Base-by-base conservation (phyloP, 2,888 invertebrate species). In the Alcis repandata region DNA sequence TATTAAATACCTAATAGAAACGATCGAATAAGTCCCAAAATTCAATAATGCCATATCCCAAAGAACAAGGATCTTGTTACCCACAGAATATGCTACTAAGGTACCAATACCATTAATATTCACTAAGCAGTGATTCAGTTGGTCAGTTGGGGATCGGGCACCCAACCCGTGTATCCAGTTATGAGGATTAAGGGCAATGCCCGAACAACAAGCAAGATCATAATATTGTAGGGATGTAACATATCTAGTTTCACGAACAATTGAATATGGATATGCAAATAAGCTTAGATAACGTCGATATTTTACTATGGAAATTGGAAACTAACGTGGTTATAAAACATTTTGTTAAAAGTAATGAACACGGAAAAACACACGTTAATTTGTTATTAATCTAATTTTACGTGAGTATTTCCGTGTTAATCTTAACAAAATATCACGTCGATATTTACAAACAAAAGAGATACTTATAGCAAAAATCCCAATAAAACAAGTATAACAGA, bases 51-150 rank as follows among this genome's bases (percentile, higher is more conserved):
- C 27, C 17, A 53, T n/a, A 43, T 11, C 43, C 45, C 43, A 15
- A 38, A 51, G 58, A 36, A 58, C 52, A 40, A 46, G 40, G 63
- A 40, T 58, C 53, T 20, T 40, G 46, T 59, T 58, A 63, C n/a
- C n/a, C n/a, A n/a, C n/a, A n/a, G n/a, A n/a, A n/a, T n/a, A n/a
- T n/a, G n/a, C n/a, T n/a, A n/a, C n/a, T n/a, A n/a, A n/a, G n/a
- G n/a, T n/a, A n/a, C 63, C 13, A 33, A 32, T 40, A 52, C 58
- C 53, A 63, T 63, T 53, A 63, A 63, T 63, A 52, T 63, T 63
- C 63, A 63, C 63, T 63, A 63, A 46, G 43, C 46, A 63, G 52
- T 58, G 63, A 63, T 58, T 52, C 38, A 27, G 57, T n/a, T n/a
- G n/a, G n/a, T n/a, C n/a, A n/a, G 57, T 17, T 22, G 6, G n/a